Base-by-base conservation (phyloP, 2,113 vertebrate genomes). In the Zapornia atra region DNA sequence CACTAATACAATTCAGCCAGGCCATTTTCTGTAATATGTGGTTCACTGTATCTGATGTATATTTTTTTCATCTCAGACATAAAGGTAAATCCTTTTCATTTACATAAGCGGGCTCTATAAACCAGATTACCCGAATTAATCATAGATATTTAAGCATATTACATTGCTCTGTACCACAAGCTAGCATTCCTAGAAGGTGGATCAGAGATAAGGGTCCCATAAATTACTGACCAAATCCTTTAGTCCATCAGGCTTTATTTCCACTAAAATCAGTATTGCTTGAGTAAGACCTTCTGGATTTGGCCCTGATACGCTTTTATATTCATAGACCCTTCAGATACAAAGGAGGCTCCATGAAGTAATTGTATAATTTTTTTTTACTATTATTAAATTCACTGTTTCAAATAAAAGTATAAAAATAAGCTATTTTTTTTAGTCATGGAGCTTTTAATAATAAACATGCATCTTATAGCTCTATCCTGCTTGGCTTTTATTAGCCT, bases 81-180 rank as follows among this genome's bases (percentile, higher is more conserved):
- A 95, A 97, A 97, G 96, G 95, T 97, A 97, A 97, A 96, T 97
- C 96, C 95, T 95, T 97, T 95, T 96, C 90, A 95, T 96, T 97
- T 96, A 96, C 75, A 87, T 97, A 95, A 96, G 90, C 86, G 0
- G 88, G 64, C 85, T 96, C 96, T 82, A 86, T 95, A 97, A 96
- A 96, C 93, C 94, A 94, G 96, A 97, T 97, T 96, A 96, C 93
- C 79, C 85, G 59, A 97, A 97, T 96, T 96, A 97, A 96, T 96
- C 83, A 78, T 79, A 95, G 94, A 93, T 95, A 97, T 95, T 95
- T 96, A 95, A 96, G 89, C 94, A 96, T 88, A 96, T 96, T 94
- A 97, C 88, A 87, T 82, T 87, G 86, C 82, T 96, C 95, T 86
- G 77, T 94, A 96, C 91, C 75, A 78, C 82, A 71, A 96, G 89